Base-by-base conservation (phyloP, 2,888 invertebrate genomes). In the Antitype chi region DNA sequence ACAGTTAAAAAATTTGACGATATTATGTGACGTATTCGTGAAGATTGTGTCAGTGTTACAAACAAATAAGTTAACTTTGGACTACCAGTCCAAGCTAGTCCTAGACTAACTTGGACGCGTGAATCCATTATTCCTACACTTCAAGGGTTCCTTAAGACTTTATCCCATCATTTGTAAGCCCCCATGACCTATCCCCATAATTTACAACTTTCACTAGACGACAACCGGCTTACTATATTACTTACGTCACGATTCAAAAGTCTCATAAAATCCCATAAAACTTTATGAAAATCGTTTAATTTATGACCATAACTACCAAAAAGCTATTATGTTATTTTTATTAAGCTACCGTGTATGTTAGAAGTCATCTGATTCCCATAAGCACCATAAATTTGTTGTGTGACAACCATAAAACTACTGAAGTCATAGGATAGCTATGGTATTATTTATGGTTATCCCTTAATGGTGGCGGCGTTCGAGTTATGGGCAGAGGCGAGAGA, bases 381-480 rank as follows among this genome's bases (percentile, higher is more conserved):
- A 87, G 80, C 81, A 79, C 85, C 89, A 93, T 94, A 94, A 95
- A 95, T 95, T 93, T 88, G 90, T 89, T 78, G 72, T 85, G 77
- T 86, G 95, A 93, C 94, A 93, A 89, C 90, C 92, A 91, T 93
- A 92, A 94, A 94, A 93, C 94, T 92, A 91, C 90, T 89, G 89
- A 84, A 81, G 82, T 86, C 88, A 83, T 84, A 88, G 92, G 90
- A 93, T 93, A 90, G 89, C 89, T 90, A 89, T 88, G 87, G 84
- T 84, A 88, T 94, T 91, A 94, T 94, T 94, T 94, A 94, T 91
- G 92, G 88, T 93, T 90, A 94, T 94, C 92, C 91, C 88, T 86
- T 82, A n/a, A n/a, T n/a, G 74, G 73, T 63, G 23, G 57, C 68
- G 66, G 74, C 62, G 82, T 75, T 23, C 68, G 85, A 91, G 89